Evolutionary conservation across 1,140 invertebrate genomes (phyloP).

Genomic region (Phortica variegata): DNA sequence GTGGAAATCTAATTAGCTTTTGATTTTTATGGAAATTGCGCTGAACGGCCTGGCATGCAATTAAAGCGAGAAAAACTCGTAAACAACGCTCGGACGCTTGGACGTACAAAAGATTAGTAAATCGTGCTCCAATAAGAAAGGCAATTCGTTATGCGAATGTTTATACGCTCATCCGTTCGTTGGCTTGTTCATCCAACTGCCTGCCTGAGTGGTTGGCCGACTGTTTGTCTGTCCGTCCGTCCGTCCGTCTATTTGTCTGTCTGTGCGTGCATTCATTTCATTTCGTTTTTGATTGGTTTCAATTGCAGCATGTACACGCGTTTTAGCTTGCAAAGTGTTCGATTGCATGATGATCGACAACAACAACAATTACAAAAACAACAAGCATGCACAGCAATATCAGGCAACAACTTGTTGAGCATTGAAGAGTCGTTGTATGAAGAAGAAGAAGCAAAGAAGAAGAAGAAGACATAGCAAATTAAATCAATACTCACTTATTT

Average conservation of each 20-base stretch:
- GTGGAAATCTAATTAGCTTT: slow-evolving; percentile 38
- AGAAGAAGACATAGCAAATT: slow-evolving; percentile 42
- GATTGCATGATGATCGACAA: slow-evolving; percentile 46
- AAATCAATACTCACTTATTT: slow-evolving; percentile 63
- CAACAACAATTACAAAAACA: slow-evolving; percentile 4
- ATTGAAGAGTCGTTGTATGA: too few species aligned
- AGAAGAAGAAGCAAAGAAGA: too few species aligned
- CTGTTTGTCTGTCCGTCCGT: too few species aligned
- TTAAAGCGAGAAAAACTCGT: slow-evolving; percentile 1
- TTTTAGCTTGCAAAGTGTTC: slow-evolving; percentile 19
- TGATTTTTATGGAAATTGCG: slow-evolving; percentile 19
- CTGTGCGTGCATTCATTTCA: slow-evolving; percentile 51
- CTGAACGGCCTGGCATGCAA: slow-evolving; percentile 4
- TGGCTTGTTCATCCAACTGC: too few species aligned
- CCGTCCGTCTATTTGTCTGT: slow-evolving; percentile 12
- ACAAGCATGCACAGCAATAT: slow-evolving; percentile 6
- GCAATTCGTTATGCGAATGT: too few species aligned
- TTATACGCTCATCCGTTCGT: too few species aligned
- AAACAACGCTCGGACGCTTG: slow-evolving; percentile 30
- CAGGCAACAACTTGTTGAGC: neutral
- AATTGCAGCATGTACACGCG: too few species aligned
- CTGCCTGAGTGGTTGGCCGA: too few species aligned
- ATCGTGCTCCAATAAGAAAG: slow-evolving; percentile 52
- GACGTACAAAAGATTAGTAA: slow-evolving; percentile 26
- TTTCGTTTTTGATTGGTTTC: slow-evolving; percentile 30